Base-by-base conservation (phyloP, 1,140 invertebrate genomes). In the Cydia fagiglandana region DNA sequence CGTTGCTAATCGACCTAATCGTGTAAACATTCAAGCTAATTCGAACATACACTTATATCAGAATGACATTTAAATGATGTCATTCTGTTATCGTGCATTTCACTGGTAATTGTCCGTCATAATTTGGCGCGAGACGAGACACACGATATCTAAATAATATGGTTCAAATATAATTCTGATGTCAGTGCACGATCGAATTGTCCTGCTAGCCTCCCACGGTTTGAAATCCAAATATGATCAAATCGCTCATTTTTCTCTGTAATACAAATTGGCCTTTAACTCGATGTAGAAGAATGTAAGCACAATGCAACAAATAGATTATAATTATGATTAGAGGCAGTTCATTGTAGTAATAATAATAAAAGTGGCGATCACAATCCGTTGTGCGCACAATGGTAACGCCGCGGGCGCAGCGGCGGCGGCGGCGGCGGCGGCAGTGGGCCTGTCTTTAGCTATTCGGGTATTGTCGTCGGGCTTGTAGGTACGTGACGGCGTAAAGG, bases 241-340 rank as follows among this genome's bases (percentile, higher is more conserved):
- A 70, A 70, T 70, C 66, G 66, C 34, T 70, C 66, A 70, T 70
- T 38, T 70, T 70, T 70, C 66, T 70, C 64, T 30, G 34, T 38
- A 70, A 70, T 38, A 70, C 66, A 70, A 70, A 70, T 66, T 70
- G 66, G 66, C 66, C 66, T 70, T 70, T 70, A 70, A 70, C 28
- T 70, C 66, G 13, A 41, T 70, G 28, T 34, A 17, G 17, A 70
- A 70, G 34, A 70, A 34, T 38, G 66, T 70, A 38, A 45, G 30
- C 66, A 70, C 66, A 70, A 70, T 70, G 66, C 66, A 70, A 70
- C 66, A 70, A 70, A 70, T 38, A 70, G 66, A 70, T 70, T 70
- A 70, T 70, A 70, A 70, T 70, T 70, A 70, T 70, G 66, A 70
- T 70, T 17, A 41, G 66, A 6, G 38, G 30, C n/a, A n/a, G 28